Evolutionary conservation across 1,140 invertebrate genomes (phyloP).

Genomic region (Plectus sambesii): DNA sequence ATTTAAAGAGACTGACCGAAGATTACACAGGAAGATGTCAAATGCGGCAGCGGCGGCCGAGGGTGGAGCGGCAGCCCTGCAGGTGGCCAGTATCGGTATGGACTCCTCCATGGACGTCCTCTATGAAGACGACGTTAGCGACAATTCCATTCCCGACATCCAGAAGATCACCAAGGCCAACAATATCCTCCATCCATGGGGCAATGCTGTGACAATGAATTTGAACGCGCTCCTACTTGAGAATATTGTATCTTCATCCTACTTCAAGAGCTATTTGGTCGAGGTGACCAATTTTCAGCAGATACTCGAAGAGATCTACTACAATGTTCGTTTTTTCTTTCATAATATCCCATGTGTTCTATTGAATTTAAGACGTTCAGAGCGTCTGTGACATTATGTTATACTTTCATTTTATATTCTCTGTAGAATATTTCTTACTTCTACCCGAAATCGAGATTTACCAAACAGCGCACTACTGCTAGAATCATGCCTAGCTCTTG

Average conservation of each 20-base stretch:
- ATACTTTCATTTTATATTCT: conserved; percentile 2
- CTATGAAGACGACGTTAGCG: conserved; percentile 33
- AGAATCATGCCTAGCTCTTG: no score
- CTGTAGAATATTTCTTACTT: neutral
- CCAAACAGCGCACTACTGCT: no score
- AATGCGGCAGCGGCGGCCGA: no score
- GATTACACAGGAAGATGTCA: no score
- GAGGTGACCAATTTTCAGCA: conserved; percentile 98
- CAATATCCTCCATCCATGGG: conserved; percentile 55
- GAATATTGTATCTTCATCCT: conserved; percentile 95
- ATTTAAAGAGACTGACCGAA: no score
- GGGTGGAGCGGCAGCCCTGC: no score
- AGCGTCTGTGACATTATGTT: no score
- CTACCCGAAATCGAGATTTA: no score
- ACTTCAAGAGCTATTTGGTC: conserved; percentile 91
- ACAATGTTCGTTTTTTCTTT: conserved; percentile 59
- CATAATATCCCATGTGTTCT: conserved; percentile 6
- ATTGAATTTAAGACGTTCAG: neutral
- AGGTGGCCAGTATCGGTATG: no score
- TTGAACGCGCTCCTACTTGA: conserved; percentile 91
- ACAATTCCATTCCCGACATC: conserved; percentile 31
- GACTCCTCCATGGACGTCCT: conserved; percentile 29
- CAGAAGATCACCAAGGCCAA: conserved; percentile 43
- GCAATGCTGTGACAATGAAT: conserved; percentile 98
- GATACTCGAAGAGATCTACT: conserved; percentile 98